Evolutionary conservation across 2,113 vertebrate genomes (phyloP).

Genomic region (Podarcis raffonei): DNA sequence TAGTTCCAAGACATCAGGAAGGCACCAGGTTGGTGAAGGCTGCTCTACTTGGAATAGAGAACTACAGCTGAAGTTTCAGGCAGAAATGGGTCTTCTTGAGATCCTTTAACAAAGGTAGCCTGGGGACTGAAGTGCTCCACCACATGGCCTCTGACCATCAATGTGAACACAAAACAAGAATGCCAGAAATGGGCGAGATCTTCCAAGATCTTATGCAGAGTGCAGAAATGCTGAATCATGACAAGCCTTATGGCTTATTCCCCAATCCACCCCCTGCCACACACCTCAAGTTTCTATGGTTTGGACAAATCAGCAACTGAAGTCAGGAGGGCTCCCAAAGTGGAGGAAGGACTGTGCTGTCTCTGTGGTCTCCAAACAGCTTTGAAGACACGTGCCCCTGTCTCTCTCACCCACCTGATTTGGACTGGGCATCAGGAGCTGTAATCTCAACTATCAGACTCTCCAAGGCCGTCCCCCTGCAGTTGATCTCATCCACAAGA

Average conservation of each 20-base stretch:
- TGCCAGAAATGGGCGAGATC: neutral
- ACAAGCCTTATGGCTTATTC: neutral
- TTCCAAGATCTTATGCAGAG: neutral
- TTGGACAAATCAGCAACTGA: neutral
- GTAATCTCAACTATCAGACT: slow-evolving; percentile 90
- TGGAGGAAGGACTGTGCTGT: neutral
- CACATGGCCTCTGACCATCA: neutral
- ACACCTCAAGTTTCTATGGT: neutral
- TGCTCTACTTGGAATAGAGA: too few relatives aligned
- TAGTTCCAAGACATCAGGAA: too few relatives aligned
- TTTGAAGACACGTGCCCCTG: too few relatives aligned
- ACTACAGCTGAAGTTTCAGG: too few relatives aligned
- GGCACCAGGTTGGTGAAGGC: too few relatives aligned
- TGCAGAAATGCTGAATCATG: neutral
- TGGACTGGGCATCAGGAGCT: slow-evolving; percentile 82
- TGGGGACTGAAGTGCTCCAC: neutral
- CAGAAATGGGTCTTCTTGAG: too few relatives aligned
- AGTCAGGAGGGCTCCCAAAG: slow-evolving; percentile 4
- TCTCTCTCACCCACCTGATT: slow-evolving; percentile 71
- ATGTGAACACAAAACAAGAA: neutral
- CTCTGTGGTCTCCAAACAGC: neutral
- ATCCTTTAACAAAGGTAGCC: too few relatives aligned
- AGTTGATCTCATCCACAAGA: slow-evolving; percentile 86
- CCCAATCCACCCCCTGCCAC: neutral
- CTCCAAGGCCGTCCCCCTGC: slow-evolving; percentile 89